phyloP scores from a whole-genome alignment of 2,797 vertebrate genomes.

The Rhinophrynus dorsalis region DNA sequence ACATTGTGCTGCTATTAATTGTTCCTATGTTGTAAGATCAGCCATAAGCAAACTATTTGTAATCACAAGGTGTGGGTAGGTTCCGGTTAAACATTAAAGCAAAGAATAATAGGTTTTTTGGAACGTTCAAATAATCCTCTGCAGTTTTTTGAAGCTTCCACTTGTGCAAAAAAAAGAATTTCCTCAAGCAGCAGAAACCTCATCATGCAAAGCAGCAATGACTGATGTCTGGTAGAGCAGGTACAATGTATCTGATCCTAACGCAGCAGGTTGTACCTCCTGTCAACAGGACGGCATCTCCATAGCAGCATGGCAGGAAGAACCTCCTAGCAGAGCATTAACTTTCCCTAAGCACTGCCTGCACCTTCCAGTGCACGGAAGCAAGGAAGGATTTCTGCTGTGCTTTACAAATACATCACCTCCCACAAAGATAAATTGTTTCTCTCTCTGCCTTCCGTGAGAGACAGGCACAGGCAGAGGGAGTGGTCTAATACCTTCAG shows the following conservation, averaged over 20 bases:
- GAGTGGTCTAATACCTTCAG: conserved; percentile 75
- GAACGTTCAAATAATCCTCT: conserved; percentile 2
- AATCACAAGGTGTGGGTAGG: conserved; percentile 51
- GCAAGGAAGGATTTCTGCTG: conserved; percentile 53
- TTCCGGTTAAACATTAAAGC: conserved; percentile 52
- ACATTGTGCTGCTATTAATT: conserved; percentile 58
- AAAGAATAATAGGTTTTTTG: conserved; percentile 15
- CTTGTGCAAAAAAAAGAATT: conserved; percentile 44
- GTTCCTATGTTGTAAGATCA: conserved; percentile 60
- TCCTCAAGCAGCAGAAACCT: conserved; percentile 35
- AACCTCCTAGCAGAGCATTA: conserved; percentile 36
- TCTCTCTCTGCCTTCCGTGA: conserved; percentile 51
- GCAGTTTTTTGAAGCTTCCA: conserved; percentile 46
- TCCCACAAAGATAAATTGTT: conserved; percentile 52
- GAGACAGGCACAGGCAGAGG: conserved; percentile 67
- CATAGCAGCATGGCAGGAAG: conserved; percentile 38
- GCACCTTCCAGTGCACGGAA: conserved; percentile 52
- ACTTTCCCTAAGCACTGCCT: conserved; percentile 42
- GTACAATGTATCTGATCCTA: conserved; percentile 5
- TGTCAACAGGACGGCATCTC: conserved; percentile 52
- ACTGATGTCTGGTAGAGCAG: conserved; percentile 19
- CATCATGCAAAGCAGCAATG: conserved; percentile 52
- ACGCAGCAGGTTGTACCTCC: conserved; percentile 44
- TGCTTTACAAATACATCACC: conserved; percentile 51
- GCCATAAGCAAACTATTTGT: conserved; percentile 63